Percentiles rank a stretch among this genome's conserved stretches.
These are phyloP conservation scores for Aurelia coerulea DNA, from an alignment of 30 jellyfish, hydroid and myxozoan species.

Conservation along the genomic window DNA sequence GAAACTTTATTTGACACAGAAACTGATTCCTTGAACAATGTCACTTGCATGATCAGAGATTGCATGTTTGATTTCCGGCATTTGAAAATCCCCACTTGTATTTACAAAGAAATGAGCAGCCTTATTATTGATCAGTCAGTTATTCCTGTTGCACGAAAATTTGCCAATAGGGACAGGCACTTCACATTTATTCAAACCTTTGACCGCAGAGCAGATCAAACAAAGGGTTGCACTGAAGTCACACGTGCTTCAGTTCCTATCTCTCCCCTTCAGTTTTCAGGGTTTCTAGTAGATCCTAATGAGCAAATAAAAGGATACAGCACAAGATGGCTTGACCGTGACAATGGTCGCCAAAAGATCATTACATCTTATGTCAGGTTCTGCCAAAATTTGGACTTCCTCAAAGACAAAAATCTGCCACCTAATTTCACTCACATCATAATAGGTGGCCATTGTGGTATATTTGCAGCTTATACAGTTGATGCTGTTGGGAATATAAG, in stretches of 20 bases:
- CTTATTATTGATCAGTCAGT: slow-evolving; percentile 4
- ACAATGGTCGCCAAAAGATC: no score
- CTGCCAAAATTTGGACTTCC: slow-evolving; percentile 4
- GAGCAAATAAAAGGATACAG: slow-evolving; percentile 21
- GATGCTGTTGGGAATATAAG: slow-evolving; percentile 21
- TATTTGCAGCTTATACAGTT: slow-evolving; percentile 13
- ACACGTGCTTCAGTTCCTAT: slow-evolving; percentile 38
- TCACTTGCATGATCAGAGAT: slow-evolving; percentile 10
- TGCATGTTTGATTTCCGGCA: slow-evolving; percentile 7
- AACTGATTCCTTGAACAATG: slow-evolving; percentile 12
- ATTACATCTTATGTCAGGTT: slow-evolving; percentile 31
- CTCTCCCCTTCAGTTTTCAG: slow-evolving; percentile 28
- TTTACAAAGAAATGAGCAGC: background rate
- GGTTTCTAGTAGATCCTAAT: slow-evolving; percentile 10
- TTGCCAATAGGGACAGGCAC: no score
- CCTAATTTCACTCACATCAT: slow-evolving; percentile 23
- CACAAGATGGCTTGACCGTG: slow-evolving; percentile 24
- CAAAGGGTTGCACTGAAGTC: slow-evolving; percentile 38
- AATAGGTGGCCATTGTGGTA: slow-evolving; percentile 26
- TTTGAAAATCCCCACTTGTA: slow-evolving; percentile 18
- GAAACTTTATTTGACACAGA: no score
- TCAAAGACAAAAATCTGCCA: background rate
- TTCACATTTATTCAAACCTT: background rate
- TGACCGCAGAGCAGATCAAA: slow-evolving; percentile 32
- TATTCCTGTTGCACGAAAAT: no score